Conservation (phyloP, 1,140 invertebrate genomes). For the Temnothorax curvispinosus region DNA sequence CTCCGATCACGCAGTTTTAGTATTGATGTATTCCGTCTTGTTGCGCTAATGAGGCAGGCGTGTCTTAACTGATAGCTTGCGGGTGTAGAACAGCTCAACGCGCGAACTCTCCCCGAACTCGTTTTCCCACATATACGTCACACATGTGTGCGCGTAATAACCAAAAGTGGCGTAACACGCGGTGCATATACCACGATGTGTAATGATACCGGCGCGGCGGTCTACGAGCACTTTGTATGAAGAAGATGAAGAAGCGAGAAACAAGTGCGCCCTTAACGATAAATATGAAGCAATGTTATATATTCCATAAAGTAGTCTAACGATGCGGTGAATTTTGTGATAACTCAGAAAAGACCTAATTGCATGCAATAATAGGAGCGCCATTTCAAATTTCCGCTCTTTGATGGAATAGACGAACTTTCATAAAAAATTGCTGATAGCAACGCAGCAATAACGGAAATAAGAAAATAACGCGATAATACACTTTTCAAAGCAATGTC, state of each 20-base stretch:
- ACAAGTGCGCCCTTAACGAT: not conserved
- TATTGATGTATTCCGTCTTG: conserved; percentile 4
- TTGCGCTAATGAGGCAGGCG: conserved; percentile 40
- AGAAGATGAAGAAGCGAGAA: conserved; percentile 5
- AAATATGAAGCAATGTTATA: conserved; percentile 11
- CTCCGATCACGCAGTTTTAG: conserved; percentile 8
- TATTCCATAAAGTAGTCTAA: conserved; percentile 7
- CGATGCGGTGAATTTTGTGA: not conserved
- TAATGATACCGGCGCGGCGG: conserved; percentile 19
- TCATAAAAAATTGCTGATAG: not conserved
- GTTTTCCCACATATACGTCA: conserved; percentile 30
- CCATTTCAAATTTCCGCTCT: not conserved
- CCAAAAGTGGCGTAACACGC: conserved; percentile 23
- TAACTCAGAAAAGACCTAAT: not conserved
- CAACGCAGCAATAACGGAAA: not conserved
- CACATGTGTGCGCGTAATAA: conserved; percentile 35
- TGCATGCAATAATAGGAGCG: not conserved
- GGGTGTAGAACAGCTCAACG: not conserved
- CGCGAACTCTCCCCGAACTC: conserved; percentile 21
- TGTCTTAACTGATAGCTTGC: conserved; percentile 47
- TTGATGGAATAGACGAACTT: not conserved
- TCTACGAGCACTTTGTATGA: conserved; percentile 21
- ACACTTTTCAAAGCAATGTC: not conserved
- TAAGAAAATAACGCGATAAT: not conserved
- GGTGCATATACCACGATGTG: conserved; percentile 6